Evolutionary conservation across 1,140 invertebrate genomes (phyloP).

Genomic region (Papilio helenus): DNA sequence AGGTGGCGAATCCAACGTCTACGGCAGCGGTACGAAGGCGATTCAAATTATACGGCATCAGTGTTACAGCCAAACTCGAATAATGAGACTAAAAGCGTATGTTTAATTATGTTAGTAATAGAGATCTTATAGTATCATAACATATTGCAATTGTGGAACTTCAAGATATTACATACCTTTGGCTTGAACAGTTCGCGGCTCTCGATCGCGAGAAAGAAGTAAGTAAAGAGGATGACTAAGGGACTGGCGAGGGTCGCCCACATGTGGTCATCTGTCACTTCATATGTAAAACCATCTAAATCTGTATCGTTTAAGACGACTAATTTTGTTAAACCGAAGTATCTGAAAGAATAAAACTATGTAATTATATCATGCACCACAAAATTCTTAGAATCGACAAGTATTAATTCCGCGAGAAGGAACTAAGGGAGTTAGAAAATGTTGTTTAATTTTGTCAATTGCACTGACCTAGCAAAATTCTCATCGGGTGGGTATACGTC

Average conservation of each 20-base stretch:
- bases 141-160: slow-evolving; percentile 38
- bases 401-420: background rate
- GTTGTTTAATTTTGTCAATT: background rate
- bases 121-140: slow-evolving; percentile 37
- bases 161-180: slow-evolving; percentile 83
- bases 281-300: slow-evolving; percentile 60
- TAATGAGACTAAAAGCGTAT: slow-evolving; percentile 38
- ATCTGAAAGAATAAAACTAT: slow-evolving; percentile 80
- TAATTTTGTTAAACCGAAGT: slow-evolving; percentile 87
- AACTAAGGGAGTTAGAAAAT: background rate
- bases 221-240: slow-evolving; percentile 87
- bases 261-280: slow-evolving; percentile 65
- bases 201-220: slow-evolving; percentile 88
- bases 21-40: slow-evolving; percentile 38
- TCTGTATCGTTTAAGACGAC: slow-evolving; percentile 81
- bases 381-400: background rate
- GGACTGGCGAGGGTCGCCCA: slow-evolving; percentile 75
- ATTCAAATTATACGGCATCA: slow-evolving; percentile 31
- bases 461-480: slow-evolving; percentile 85
- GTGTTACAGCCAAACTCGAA: slow-evolving; percentile 36
- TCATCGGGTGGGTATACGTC: slow-evolving; percentile 87
- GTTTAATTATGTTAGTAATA: slow-evolving; percentile 40
- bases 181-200: slow-evolving; percentile 87
- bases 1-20: slow-evolving; percentile 35
- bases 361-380: background rate